A percentile compares a stretch with the other conserved stretches of the same genome.
Evolutionary conservation across 2,888 invertebrate genomes (phyloP).

Genomic region (Mantis religiosa): DNA sequence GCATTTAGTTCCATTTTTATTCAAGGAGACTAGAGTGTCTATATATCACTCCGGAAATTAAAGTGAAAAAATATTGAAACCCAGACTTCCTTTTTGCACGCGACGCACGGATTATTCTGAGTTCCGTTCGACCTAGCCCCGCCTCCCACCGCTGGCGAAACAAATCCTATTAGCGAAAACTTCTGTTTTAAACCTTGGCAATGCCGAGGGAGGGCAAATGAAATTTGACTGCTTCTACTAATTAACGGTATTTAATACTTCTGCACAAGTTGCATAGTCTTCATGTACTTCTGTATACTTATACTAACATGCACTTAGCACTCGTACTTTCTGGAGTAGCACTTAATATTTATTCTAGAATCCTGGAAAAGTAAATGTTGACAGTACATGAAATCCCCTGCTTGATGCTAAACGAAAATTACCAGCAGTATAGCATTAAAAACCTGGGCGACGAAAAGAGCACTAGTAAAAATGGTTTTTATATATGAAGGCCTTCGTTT

Average conservation of each 20-base stretch:
- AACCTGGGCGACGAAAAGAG: no score
- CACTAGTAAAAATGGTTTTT: no score
- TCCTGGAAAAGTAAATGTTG: no score
- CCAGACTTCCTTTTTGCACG: neutral
- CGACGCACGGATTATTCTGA: neutral
- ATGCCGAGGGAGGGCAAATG: neutral
- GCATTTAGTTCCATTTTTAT: neutral
- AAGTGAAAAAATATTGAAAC: neutral
- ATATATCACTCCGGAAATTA: neutral
- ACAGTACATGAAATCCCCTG: no score
- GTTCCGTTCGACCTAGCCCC: neutral
- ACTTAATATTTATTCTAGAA: no score
- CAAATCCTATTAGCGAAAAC: neutral
- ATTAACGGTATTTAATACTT: neutral
- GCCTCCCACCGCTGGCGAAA: neutral
- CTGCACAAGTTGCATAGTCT: neutral
- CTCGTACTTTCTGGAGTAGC: no score
- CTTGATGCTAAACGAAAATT: no score
- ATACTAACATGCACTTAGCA: no score
- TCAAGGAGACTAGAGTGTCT: neutral
- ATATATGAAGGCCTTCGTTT: no score
- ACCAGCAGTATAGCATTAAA: no score
- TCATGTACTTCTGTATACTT: neutral
- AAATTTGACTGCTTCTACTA: neutral
- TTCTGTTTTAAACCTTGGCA: neutral